phyloP scores from a whole-genome alignment of 2,113 vertebrate species.

The Gallinago paraguaiae region DNA sequence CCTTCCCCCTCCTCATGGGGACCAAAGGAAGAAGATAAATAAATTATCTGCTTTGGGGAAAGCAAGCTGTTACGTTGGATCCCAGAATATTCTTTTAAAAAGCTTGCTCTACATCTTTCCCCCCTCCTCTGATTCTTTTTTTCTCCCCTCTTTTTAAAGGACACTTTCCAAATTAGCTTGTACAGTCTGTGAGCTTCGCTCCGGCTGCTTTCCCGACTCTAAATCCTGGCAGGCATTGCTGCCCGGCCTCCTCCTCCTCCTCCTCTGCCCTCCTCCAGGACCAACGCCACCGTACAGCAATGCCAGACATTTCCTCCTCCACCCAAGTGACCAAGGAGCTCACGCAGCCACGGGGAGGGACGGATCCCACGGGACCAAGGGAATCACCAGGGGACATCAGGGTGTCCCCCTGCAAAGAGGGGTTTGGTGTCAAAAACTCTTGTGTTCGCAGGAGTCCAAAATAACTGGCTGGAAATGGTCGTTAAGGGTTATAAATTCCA shows the following conservation, averaged over 20 bases:
- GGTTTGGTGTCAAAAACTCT: background rate
- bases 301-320: background rate
- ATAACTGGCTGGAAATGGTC: background rate
- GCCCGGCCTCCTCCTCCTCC: background rate
- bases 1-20: background rate
- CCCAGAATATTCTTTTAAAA: background rate
- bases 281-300: background rate
- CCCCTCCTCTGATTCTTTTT: background rate
- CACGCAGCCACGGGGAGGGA: background rate
- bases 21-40: background rate
- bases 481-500: background rate
- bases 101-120: background rate
- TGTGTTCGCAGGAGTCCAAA: background rate
- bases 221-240: conserved; percentile 9
- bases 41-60: background rate
- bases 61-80: background rate
- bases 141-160: background rate
- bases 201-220: conserved; percentile 35
- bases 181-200: background rate
- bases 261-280: conserved; percentile 1
- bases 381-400: background rate
- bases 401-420: background rate
- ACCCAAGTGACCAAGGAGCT: background rate
- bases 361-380: background rate
- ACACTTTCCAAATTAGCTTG: background rate